A percentile compares a stretch with the other conserved stretches of the same genome.
phyloP scores from a whole-genome alignment of 2,797 vertebrate species.

The Ctenosaura bakeri region DNA sequence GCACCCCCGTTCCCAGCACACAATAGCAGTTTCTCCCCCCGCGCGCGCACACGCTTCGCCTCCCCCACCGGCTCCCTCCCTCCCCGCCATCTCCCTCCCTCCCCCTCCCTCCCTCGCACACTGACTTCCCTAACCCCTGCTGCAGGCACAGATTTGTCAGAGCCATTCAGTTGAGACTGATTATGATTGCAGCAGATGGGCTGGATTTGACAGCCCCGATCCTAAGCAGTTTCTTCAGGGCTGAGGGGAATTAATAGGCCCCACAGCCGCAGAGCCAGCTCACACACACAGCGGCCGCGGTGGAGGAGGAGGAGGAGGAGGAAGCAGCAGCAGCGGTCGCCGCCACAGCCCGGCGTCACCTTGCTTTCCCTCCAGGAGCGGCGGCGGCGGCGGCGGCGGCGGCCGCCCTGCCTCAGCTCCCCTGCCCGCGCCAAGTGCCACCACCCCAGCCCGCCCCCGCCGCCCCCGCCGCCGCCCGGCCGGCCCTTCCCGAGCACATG shows the following conservation, averaged over 20 bases:
- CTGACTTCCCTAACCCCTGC: slow-evolving; percentile 68
- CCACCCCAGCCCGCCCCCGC: slow-evolving; percentile 43
- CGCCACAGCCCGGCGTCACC: not conserved
- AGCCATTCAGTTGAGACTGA: slow-evolving; percentile 89
- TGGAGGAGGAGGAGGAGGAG: slow-evolving; percentile 37
- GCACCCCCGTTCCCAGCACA: slow-evolving; percentile 80
- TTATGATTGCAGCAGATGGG: slow-evolving; percentile 91
- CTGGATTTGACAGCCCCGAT: slow-evolving; percentile 80
- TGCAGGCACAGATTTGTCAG: slow-evolving; percentile 83
- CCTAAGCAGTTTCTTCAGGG: slow-evolving; percentile 75
- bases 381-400: not conserved
- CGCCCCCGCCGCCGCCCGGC: slow-evolving; percentile 36
- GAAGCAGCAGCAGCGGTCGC: slow-evolving; percentile 48
- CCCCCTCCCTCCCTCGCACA: not conserved
- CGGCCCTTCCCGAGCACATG: slow-evolving; percentile 77
- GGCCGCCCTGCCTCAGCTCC: not conserved
- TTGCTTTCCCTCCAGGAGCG: not conserved
- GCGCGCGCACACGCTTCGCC: not conserved
- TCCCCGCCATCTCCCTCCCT: not conserved
- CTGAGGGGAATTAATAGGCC: slow-evolving; percentile 68
- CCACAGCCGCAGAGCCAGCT: slow-evolving; percentile 68
- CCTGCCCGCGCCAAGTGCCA: slow-evolving; percentile 48
- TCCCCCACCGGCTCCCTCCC: not conserved
- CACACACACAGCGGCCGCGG: slow-evolving; percentile 65
- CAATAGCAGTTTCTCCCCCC: slow-evolving; percentile 77